These are phyloP conservation scores for Aleiodes leptofemur DNA, from an alignment of 2,888 invertebrate genomes.

Conservation along the genomic window DNA sequence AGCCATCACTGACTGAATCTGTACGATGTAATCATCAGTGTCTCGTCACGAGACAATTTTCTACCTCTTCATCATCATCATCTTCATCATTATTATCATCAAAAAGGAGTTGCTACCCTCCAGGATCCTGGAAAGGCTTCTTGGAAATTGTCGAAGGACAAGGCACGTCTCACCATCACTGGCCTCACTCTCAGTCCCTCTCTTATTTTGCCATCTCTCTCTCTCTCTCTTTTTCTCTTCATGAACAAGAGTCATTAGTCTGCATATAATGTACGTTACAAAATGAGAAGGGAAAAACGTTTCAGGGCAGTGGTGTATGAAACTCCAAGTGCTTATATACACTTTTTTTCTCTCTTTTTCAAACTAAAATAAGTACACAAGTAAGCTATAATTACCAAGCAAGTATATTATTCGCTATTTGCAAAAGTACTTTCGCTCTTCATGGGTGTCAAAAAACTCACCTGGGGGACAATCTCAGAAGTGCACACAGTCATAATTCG, in stretches of 20 bases:
- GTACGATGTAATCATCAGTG: constrained; percentile 41
- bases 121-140: constrained; percentile 41
- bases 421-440: constrained; percentile 42
- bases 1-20: constrained; percentile 19
- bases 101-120: constrained; percentile 21
- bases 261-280: constrained; percentile 18
- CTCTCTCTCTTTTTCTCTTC: background rate
- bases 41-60: constrained; percentile 41
- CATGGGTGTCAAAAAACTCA: constrained; percentile 36
- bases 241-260: constrained; percentile 37
- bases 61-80: constrained; percentile 42
- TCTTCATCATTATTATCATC: constrained; percentile 24
- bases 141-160: constrained; percentile 42
- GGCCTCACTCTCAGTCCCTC: constrained; percentile 29
- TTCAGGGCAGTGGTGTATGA: constrained; percentile 1
- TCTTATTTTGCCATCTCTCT: background rate
- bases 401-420: constrained; percentile 24
- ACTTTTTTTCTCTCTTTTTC: background rate
- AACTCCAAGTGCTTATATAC: background rate
- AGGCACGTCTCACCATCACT: constrained; percentile 28
- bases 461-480: constrained; percentile 11
- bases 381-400: constrained; percentile 34
- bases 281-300: constrained; percentile 12
- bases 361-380: constrained; percentile 7
- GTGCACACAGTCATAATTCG: background rate